These are phyloP conservation scores for Aegithalos caudatus DNA, from an alignment of 2,113 vertebrate species.

Conservation along the genomic window DNA sequence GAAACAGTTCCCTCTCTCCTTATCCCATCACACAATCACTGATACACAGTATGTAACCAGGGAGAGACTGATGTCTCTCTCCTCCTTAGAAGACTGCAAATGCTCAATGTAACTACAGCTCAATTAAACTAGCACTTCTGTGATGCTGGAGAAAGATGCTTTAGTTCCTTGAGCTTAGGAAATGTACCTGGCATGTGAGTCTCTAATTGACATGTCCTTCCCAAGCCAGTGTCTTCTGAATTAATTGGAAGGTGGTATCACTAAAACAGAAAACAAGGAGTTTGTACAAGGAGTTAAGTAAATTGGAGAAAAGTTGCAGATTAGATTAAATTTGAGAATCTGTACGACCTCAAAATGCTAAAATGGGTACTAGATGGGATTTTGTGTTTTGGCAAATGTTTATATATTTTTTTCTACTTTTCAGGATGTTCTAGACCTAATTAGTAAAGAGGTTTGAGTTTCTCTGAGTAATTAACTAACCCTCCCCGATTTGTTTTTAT, in stretches of 20 bases:
- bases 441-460: neutral
- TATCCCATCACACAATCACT: neutral
- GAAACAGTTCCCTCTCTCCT: slow-evolving; percentile 28
- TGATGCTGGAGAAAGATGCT: neutral
- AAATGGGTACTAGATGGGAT: neutral
- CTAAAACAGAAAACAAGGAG: neutral
- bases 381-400: neutral
- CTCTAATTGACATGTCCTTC: neutral
- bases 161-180: slow-evolving; percentile 14
- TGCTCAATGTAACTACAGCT: slow-evolving; percentile 4
- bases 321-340: neutral
- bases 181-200: neutral
- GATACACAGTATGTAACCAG: neutral
- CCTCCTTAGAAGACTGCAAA: slow-evolving; percentile 29
- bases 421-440: neutral
- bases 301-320: neutral
- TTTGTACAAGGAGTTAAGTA: neutral
- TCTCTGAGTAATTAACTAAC: neutral
- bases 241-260: neutral
- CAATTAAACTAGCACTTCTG: slow-evolving; percentile 36
- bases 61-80: neutral
- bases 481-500: neutral
- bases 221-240: neutral
- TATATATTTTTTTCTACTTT: neutral
- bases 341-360: neutral